Conservation (phyloP, 2,113 vertebrate genomes). For the Zapus hudsonius region DNA sequence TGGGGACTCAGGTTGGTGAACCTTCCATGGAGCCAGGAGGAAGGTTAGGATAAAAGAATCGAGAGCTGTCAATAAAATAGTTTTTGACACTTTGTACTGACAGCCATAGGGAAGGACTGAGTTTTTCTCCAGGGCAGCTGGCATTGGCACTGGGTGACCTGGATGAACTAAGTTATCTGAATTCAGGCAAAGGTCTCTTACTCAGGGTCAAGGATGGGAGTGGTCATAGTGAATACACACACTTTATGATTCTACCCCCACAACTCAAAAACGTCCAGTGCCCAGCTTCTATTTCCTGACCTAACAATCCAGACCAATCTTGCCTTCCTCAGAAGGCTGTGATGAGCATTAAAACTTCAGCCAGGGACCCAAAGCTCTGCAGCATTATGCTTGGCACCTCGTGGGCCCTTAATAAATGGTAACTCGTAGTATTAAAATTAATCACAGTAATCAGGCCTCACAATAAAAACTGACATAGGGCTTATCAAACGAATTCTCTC, state of each 20-base stretch:
- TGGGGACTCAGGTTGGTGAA: background rate
- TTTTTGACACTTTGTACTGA: background rate
- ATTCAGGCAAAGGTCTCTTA: background rate
- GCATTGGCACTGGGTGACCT: background rate
- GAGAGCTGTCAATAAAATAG: background rate
- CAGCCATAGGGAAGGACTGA: background rate
- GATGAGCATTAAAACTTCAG: constrained; percentile 23
- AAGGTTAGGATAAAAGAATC: background rate
- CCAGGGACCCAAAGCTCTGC: background rate
- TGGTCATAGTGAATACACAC: background rate
- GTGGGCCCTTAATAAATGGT: constrained; percentile 65
- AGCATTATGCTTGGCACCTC: constrained; percentile 19
- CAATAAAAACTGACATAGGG: constrained; percentile 76
- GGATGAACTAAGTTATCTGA: background rate
- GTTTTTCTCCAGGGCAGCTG: background rate
- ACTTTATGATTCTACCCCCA: background rate
- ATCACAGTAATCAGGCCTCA: constrained; percentile 77
- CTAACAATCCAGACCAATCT: background rate
- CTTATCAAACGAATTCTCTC: constrained; percentile 75
- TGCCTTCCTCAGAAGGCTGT: background rate
- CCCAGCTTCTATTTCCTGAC: background rate
- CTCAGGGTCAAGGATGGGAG: background rate
- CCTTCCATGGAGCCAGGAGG: background rate
- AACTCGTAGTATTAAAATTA: constrained; percentile 77
- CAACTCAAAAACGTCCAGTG: background rate